These are phyloP conservation scores for Danio jaintianensis DNA, from an alignment of 2,797 vertebrate species.

Conservation along the genomic window DNA sequence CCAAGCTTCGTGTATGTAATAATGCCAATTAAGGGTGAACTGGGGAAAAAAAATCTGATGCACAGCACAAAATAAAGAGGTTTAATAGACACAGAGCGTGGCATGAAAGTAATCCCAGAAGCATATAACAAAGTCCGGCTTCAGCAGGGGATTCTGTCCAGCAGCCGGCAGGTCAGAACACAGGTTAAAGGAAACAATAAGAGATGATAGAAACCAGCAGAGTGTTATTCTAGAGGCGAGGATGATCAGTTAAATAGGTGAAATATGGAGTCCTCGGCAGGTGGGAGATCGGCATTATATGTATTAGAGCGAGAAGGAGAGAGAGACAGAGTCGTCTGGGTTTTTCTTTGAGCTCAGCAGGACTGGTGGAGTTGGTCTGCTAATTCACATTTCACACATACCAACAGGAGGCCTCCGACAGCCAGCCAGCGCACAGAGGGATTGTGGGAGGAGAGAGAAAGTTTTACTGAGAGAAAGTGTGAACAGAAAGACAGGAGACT, in stretches of 20 bases:
- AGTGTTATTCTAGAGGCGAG: constrained; percentile 33
- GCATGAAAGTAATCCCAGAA: background rate
- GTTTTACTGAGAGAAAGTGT: constrained; percentile 4
- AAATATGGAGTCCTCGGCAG: constrained; percentile 30
- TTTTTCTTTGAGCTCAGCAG: constrained; percentile 72
- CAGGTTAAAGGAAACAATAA: constrained; percentile 45
- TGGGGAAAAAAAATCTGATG: background rate
- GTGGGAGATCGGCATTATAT: constrained; percentile 31
- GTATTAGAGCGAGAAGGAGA: constrained; percentile 37
- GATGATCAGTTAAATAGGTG: constrained; percentile 37
- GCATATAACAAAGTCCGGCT: constrained; percentile 9
- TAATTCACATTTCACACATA: constrained; percentile 80
- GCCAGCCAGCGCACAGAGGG: constrained; percentile 57
- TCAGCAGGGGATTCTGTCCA: background rate
- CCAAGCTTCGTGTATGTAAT: no score
- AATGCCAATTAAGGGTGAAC: no score
- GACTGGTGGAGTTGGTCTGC: constrained; percentile 69
- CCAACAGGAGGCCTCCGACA: constrained; percentile 62
- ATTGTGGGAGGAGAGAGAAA: constrained; percentile 40
- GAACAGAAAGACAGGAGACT: constrained; percentile 4
- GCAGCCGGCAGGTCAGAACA: constrained; percentile 23
- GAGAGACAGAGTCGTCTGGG: constrained; percentile 68
- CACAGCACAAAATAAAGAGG: background rate
- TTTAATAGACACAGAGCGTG: background rate
- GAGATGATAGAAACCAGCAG: constrained; percentile 32